Conservation (phyloP, 2,888 invertebrate genomes). For the Cantharis flavilabris region DNA sequence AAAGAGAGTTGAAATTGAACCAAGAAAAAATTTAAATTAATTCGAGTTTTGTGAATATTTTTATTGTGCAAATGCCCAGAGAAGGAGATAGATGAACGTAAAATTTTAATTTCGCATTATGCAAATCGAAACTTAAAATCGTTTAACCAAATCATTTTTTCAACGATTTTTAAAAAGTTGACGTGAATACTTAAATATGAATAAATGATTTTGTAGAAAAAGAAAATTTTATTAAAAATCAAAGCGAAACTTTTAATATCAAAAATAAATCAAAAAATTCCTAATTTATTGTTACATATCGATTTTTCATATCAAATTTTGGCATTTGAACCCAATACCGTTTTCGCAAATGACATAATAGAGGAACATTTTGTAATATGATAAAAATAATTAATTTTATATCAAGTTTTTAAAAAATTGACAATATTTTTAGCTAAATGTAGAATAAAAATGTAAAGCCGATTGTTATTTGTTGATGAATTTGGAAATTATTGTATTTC, state of each 20-base stretch:
- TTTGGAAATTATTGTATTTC: neutral
- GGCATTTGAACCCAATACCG: neutral
- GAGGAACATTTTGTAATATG: neutral
- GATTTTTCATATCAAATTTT: constrained; percentile 4
- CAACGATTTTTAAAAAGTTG: neutral
- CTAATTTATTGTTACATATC: constrained; percentile 4
- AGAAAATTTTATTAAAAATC: neutral
- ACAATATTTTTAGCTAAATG: constrained; percentile 26
- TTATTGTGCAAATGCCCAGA: neutral
- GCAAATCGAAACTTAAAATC: neutral
- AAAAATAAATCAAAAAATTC: neutral
- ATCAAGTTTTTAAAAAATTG: constrained; percentile 17
- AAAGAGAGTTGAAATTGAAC: neutral
- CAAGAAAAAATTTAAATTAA: neutral
- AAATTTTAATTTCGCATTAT: neutral
- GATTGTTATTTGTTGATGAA: constrained; percentile 6
- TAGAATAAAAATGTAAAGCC: constrained; percentile 17
- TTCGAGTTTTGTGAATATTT: neutral
- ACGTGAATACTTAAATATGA: neutral
- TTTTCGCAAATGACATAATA: neutral
- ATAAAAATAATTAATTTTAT: constrained; percentile 8
- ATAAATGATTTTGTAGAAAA: neutral
- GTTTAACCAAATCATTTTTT: neutral
- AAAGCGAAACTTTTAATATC: neutral
- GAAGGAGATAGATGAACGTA: neutral